These are phyloP conservation scores for Teleopsis dalmanni DNA, from an alignment of 1,140 invertebrate genomes.

Conservation along the genomic window DNA sequence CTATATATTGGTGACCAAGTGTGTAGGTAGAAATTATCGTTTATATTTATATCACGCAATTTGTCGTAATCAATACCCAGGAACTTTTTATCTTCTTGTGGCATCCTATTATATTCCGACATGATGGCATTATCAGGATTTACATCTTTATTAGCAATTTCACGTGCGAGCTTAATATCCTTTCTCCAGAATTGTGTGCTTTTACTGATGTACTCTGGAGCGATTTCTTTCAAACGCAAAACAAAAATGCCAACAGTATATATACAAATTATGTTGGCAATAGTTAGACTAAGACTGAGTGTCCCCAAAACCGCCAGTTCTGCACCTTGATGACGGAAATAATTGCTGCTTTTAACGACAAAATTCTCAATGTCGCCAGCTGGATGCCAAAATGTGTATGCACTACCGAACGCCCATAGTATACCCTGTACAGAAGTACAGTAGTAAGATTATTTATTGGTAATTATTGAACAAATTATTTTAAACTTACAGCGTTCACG, in stretches of 20 bases:
- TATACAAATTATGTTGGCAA: slow-evolving; percentile 67
- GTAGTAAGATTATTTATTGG: neutral
- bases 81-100: slow-evolving; percentile 23
- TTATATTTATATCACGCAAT: slow-evolving; percentile 21
- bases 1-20: slow-evolving; percentile 36
- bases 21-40: slow-evolving; percentile 27
- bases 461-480: no score
- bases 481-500: slow-evolving; percentile 59
- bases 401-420: slow-evolving; percentile 57
- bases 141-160: slow-evolving; percentile 47
- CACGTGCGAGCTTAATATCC: slow-evolving; percentile 55
- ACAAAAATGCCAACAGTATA: slow-evolving; percentile 59
- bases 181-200: slow-evolving; percentile 59
- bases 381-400: slow-evolving; percentile 47
- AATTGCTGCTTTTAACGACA: slow-evolving; percentile 42
- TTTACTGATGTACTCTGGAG: slow-evolving; percentile 49
- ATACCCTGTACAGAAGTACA: slow-evolving; percentile 51
- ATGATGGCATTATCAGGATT: slow-evolving; percentile 27
- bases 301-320: slow-evolving; percentile 56
- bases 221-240: slow-evolving; percentile 70
- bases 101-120: slow-evolving; percentile 30
- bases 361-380: slow-evolving; percentile 41
- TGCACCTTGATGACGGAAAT: slow-evolving; percentile 49
- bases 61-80: slow-evolving; percentile 23
- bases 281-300: slow-evolving; percentile 59